Base-by-base conservation (phyloP, 2,888 invertebrate species). In the Trachelus tabidus region DNA sequence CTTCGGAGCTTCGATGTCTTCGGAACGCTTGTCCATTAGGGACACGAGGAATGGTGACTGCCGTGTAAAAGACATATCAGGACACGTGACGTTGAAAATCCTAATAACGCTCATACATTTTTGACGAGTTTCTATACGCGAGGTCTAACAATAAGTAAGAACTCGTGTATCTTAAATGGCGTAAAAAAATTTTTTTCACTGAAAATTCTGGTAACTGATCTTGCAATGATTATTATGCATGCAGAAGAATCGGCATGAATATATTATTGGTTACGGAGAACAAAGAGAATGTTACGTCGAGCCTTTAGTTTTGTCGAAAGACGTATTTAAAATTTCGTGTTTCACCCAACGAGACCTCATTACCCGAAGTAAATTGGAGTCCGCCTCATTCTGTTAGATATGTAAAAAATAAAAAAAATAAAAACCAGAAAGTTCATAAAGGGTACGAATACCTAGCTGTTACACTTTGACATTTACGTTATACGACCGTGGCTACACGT, bases 321-420 rank as follows among this genome's bases (percentile, higher is more conserved):
- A 23, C 56, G 71, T 23, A 23, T 71, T 71, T 71, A 71, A 71
- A 71, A 31, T 71, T 34, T 71, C 12, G 31, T 34, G n/a, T 73
- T 68, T 56, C 74, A 31, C 15, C 40, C 69, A 75, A 75, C 40
- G n/a, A 68, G 68, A 77, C 76, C 78, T 79, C 79, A 75, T 78
- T 80, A 81, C 69, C 75, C 76, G 73, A 76, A 75, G 69, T 40
- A 76, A 76, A 77, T 80, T 68, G 68, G 23, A 77, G 69, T 9
- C 40, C 31, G 40, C 74, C 75, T 74, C 69, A 35, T 71, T 56
- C 23, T 15, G 56, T 6, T 56, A 56, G 56, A 56, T 23, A 56
- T 56, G 15, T 37, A 37, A 15, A 15, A 37, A 37, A 37, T 4
- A 40, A 23, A 23, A 23, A 40, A 37, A 37, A 33, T 33, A 12